Conservation (phyloP, 2,113 vertebrate species). For the Astatotilapia flaviijosephi region DNA sequence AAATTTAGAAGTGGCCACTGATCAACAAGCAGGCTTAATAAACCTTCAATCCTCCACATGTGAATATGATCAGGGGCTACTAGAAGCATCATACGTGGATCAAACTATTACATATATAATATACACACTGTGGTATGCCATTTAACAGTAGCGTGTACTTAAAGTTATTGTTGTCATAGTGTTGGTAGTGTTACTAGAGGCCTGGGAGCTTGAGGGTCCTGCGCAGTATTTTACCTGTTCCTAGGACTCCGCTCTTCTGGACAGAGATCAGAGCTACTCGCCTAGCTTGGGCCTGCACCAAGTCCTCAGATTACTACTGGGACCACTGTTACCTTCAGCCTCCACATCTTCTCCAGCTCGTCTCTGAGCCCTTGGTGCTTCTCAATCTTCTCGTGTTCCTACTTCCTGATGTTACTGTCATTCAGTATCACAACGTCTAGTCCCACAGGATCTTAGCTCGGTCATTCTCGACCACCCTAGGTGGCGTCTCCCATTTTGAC, state of each 20-base stretch:
- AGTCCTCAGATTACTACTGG: neutral
- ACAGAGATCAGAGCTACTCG: neutral
- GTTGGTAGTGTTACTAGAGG: neutral
- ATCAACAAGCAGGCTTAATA: neutral
- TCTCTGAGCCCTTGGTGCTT: neutral
- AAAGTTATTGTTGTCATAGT: neutral
- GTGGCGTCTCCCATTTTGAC: neutral
- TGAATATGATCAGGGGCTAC: neutral
- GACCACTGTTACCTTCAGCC: neutral
- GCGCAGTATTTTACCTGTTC: neutral
- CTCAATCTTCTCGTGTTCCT: neutral
- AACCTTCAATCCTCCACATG: neutral
- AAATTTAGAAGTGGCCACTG: neutral
- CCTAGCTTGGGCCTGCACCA: neutral
- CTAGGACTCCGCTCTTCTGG: neutral
- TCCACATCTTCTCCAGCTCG: neutral
- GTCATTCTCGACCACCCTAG: neutral
- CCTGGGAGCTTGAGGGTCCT: neutral
- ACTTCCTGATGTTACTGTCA: neutral
- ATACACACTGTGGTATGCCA: neutral
- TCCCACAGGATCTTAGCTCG: neutral
- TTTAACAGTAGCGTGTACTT: neutral
- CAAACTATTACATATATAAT: neutral
- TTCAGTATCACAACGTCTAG: neutral
- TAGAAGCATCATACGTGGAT: neutral